Evolutionary conservation across 2,888 invertebrate genomes (phyloP).

Genomic region (Pyrrhosoma nymphula): DNA sequence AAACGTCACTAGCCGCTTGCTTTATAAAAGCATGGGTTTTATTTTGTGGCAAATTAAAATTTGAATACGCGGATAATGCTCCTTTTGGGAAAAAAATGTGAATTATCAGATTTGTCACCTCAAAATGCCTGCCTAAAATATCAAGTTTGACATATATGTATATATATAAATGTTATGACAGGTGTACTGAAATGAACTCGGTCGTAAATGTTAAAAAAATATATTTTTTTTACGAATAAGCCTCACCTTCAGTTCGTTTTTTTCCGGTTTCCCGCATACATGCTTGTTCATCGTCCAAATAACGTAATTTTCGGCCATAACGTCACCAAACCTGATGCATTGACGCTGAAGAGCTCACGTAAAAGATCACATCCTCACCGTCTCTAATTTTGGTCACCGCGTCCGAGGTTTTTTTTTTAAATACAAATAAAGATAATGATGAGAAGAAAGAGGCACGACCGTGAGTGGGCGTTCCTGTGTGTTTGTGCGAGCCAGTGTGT

Average conservation of each 20-base stretch:
- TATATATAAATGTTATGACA: no score
- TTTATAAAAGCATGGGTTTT: no score
- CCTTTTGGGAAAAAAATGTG: no score
- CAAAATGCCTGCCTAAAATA: no score
- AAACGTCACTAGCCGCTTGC: no score
- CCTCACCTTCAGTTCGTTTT: background rate
- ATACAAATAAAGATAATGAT: background rate
- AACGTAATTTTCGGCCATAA: background rate
- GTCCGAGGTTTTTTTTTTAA: background rate
- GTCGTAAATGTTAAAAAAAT: background rate
- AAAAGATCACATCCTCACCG: background rate
- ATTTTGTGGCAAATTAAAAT: no score
- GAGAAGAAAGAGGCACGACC: background rate
- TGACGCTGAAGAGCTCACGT: background rate
- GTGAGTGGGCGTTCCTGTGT: background rate
- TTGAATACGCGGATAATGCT: no score
- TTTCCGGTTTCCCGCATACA: no score
- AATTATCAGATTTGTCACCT: no score
- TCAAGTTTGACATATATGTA: no score
- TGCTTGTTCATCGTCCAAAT: no score
- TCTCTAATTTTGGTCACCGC: background rate
- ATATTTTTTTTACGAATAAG: background rate
- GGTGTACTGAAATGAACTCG: background rate
- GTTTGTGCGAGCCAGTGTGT: background rate
- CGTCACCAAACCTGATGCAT: background rate